Conservation (phyloP, 2,888 invertebrate species). For the Alitta virens region DNA sequence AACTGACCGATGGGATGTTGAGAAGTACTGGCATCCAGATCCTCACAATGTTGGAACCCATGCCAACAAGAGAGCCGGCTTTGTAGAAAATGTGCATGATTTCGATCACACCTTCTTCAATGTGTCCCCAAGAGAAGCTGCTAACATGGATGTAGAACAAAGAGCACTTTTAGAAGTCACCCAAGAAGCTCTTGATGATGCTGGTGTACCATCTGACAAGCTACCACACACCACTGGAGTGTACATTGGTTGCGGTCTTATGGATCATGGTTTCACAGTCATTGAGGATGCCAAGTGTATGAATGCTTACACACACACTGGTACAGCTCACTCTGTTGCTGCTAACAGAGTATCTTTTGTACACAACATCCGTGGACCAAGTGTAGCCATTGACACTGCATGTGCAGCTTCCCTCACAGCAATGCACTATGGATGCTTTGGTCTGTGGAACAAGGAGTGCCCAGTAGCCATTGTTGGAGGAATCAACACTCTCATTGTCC, state of each 20-base stretch:
- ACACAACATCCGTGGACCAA: slow-evolving; percentile 45
- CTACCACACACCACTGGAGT: slow-evolving; percentile 20
- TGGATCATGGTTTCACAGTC: slow-evolving; percentile 14
- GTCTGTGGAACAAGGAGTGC: slow-evolving; percentile 24
- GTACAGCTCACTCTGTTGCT: slow-evolving; percentile 23
- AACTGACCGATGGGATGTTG: slow-evolving; percentile 21
- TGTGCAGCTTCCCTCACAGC: slow-evolving; percentile 40
- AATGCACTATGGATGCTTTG: slow-evolving; percentile 23
- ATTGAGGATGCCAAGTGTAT: slow-evolving; percentile 16
- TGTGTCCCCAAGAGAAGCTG: slow-evolving; percentile 25
- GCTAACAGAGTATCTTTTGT: slow-evolving; percentile 39
- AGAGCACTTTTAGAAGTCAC: slow-evolving; percentile 26
- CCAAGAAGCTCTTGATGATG: slow-evolving; percentile 24
- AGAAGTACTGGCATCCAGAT: slow-evolving; percentile 16
- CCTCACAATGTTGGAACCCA: slow-evolving; percentile 13
- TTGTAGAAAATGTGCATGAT: slow-evolving; percentile 12
- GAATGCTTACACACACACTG: slow-evolving; percentile 24
- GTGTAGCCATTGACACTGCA: slow-evolving; percentile 45
- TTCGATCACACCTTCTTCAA: slow-evolving; percentile 30
- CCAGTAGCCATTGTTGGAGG: slow-evolving; percentile 42
- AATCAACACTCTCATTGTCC: slow-evolving; percentile 41
- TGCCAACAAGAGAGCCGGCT: slow-evolving; percentile 12
- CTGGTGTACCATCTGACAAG: slow-evolving; percentile 17
- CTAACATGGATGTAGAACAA: slow-evolving; percentile 26
- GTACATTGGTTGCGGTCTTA: slow-evolving; percentile 23